Conservation (phyloP, 2,797 vertebrate genomes). For the Sibirionetta formosa region DNA sequence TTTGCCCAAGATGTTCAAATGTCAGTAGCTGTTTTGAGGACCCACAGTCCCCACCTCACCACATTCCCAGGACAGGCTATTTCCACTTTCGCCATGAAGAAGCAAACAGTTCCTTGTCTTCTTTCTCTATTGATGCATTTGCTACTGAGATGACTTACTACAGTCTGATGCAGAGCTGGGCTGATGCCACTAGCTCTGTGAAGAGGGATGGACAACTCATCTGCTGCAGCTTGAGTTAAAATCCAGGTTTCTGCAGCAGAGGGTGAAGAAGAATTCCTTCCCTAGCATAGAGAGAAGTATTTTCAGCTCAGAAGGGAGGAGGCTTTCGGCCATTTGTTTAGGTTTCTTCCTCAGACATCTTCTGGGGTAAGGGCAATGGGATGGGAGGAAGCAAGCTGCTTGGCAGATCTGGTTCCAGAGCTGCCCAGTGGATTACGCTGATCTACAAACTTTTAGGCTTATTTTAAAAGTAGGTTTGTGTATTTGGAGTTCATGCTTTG, state of each 20-base stretch:
- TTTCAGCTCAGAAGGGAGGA: not conserved
- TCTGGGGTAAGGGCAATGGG: not conserved
- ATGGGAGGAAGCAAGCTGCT: not conserved
- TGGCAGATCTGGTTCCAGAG: not conserved
- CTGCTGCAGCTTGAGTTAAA: not conserved
- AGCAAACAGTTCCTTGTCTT: not conserved
- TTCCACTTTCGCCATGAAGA: not conserved
- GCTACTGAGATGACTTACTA: not conserved
- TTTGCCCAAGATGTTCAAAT: not conserved
- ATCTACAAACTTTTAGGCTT: not conserved
- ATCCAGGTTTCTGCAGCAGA: not conserved
- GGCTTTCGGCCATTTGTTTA: accelerated
- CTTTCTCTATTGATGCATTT: not conserved
- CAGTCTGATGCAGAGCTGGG: not conserved
- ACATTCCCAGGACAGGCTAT: not conserved
- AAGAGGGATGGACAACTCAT: not conserved
- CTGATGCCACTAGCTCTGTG: not conserved
- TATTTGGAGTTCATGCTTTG: not conserved
- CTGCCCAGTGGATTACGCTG: not conserved
- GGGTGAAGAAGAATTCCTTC: not conserved
- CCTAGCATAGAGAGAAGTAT: not conserved
- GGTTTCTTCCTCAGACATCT: not conserved
- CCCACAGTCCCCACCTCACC: not conserved
- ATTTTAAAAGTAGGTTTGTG: not conserved
- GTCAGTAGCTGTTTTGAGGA: not conserved